Evolutionary conservation across 2,113 vertebrate species (phyloP).

Genomic region (Gymnogyps californianus): DNA sequence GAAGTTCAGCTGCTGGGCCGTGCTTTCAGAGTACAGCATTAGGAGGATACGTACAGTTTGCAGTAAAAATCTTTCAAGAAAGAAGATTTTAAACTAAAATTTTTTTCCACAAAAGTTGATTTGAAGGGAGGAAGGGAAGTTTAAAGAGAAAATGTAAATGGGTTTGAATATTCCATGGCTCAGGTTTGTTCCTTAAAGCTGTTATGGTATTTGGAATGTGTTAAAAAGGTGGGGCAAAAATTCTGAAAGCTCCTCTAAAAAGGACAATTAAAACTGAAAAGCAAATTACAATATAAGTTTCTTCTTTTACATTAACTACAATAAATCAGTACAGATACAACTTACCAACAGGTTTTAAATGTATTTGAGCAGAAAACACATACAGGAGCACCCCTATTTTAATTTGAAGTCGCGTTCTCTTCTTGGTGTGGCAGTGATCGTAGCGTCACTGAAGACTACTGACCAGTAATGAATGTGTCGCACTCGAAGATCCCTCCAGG

Average conservation of each 20-base stretch:
- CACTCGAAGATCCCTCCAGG: constrained; percentile 72
- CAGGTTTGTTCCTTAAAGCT: neutral
- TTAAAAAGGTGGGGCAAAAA: neutral
- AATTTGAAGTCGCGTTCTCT: constrained; percentile 17
- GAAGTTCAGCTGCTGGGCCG: neutral
- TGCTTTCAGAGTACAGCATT: neutral
- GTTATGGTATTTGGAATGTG: neutral
- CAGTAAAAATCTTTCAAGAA: neutral
- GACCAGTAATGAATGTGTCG: constrained; percentile 76
- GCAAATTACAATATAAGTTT: neutral
- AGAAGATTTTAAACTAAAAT: neutral
- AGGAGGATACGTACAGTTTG: neutral
- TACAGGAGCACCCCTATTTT: neutral
- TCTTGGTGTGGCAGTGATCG: neutral
- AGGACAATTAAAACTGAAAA: neutral
- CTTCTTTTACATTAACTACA: neutral
- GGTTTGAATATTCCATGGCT: neutral
- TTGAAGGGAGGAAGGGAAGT: neutral
- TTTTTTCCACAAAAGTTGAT: neutral
- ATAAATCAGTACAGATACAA: neutral
- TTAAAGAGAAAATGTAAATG: neutral
- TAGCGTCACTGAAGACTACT: constrained; percentile 43
- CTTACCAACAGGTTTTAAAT: neutral
- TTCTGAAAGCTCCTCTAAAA: neutral
- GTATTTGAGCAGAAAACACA: neutral